Conservation (phyloP, 2,797 vertebrate species). For the Sarcophilus harrisii region DNA sequence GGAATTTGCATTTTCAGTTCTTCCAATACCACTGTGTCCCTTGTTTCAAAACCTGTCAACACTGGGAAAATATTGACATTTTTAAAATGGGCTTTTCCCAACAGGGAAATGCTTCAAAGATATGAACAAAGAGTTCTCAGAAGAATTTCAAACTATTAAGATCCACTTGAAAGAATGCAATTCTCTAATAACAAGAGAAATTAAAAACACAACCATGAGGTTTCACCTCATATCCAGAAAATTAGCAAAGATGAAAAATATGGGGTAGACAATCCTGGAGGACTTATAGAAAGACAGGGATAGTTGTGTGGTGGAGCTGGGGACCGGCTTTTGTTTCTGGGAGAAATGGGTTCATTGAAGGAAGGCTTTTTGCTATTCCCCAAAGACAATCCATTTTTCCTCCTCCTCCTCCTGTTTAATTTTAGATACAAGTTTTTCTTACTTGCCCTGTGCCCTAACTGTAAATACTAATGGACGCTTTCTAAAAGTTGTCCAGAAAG, state of each 20-base stretch:
- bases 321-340: background rate
- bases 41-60: background rate
- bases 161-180: background rate
- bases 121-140: background rate
- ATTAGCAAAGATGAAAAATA: background rate
- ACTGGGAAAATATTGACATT: background rate
- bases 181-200: background rate
- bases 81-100: background rate
- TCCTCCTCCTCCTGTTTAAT: background rate
- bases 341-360: background rate
- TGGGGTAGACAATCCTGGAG: background rate
- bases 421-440: background rate
- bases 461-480: background rate
- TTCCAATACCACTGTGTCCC: background rate
- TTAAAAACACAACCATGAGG: background rate
- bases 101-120: background rate
- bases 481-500: background rate
- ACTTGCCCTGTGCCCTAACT: background rate
- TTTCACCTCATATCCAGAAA: background rate
- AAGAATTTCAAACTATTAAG: background rate
- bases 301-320: no score
- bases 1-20: background rate
- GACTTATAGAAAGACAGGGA: background rate
- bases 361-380: background rate
- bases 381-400: background rate